Evolutionary conservation across 2,797 vertebrate species (phyloP), one percentile per base, ranked within the genome.

Genomic region (Hephaestus fuliginosus): DNA sequence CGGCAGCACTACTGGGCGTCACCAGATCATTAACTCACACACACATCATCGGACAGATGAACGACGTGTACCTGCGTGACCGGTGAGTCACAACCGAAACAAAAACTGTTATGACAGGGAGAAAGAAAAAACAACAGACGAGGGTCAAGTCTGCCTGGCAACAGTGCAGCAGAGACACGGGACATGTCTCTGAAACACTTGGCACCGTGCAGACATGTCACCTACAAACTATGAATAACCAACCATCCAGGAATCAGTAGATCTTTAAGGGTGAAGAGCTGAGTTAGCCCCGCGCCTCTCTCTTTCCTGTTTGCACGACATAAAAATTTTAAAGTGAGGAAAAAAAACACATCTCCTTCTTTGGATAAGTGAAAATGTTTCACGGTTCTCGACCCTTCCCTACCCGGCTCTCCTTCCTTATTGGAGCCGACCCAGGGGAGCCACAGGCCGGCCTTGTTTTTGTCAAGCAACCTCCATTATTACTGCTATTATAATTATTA

Each of bases 371-470:
- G 30, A 33, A 33, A 33, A 33, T 33, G 30, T 33, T 33, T 33
- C 30, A 33, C 30, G 30, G 30, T 5, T 33, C 30, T 33, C 30
- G 30, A 33, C 30, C 30, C 30, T 33, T 33, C 30, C 30, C 49
- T 72, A 48, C 33, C 41, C 22, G 69, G 76, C 53, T 76, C 63
- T 78, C 71, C 74, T 80, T 84, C 73, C 66, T 78, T 51, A 22
- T 20, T 78, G 80, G 65, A 86, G 48, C 22, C 60, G 70, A 88
- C 83, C 85, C 80, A 84, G 39, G 88, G 55, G 64, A 85, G 81
- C 83, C 65, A 83, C 73, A 86, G 83, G 51, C 80, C 84, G 88
- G 87, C 86, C 92, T 90, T 89, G 92, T 88, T 92, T 82, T 86
- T 81, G 68, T 76, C 85, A 78, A 83, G 48, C 70, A 85, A 33